Evolutionary conservation across 1,140 invertebrate species (phyloP), one percentile per base, ranked within the genome.

Genomic region (Euwallacea similis): DNA sequence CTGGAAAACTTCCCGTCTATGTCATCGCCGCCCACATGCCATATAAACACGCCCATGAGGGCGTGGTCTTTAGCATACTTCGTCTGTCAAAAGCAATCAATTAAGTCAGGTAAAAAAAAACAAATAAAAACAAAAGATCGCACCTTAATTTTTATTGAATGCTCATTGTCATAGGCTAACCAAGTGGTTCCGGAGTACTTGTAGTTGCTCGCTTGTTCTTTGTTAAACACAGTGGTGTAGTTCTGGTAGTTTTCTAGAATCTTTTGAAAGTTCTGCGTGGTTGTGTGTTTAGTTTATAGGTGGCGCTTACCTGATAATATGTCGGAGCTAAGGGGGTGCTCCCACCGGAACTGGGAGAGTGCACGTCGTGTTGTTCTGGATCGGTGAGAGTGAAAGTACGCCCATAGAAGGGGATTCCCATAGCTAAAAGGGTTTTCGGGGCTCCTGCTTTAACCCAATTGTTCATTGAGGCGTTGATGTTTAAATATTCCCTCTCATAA

Each of bases 391-490:
- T 87, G 71, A 88, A 91, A 2, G 84, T 80, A 59, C 85, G 84
- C 0, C 89, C 90, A 73, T 90, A 90, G 7, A 85, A 83, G 2
- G 86, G 83, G 64, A 90, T 77, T 7, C 90, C 90, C 7, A 91
- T 70, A n/a, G 88, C 79, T 0, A 91, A 62, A 79, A 90, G 90
- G 0, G 85, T 82, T 33, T 76, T 78, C 0, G 87, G 82, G 2
- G 83, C 77, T 74, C 83, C 79, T 75, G 77, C 53, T 2, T 41
- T 47, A 47, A 67, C 66, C 81, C 81, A 82, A 44, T 73, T 67
- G 21, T 77, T 56, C 50, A 79, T 74, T 69, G 66, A 65, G n/a
- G 66, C 72, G 7, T 67, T 62, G n/a, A 69, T 59, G 46, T 76
- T 75, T 13, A 73, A 61, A 42, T 75, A 66, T 13, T 53, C 42